Base-by-base conservation (phyloP, 1,140 invertebrate genomes). In the Diorhabda elongata region DNA sequence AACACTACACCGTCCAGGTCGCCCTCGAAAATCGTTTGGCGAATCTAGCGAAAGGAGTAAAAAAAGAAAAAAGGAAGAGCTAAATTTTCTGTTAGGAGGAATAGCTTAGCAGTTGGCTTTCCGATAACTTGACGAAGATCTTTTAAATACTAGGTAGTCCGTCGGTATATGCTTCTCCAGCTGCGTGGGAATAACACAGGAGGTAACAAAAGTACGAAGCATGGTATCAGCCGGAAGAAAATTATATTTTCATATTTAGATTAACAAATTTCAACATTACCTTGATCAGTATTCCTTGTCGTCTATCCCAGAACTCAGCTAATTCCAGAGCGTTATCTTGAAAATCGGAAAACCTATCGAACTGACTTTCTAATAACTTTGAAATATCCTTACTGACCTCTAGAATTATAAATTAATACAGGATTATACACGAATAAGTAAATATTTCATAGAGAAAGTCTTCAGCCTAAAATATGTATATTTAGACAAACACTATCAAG, bases 261-360 rank as follows among this genome's bases (percentile, higher is more conserved):
- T 26, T 26, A 26, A 26, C 26, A 26, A 26, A 26, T 42, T 2
- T 6, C 9, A 3, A 26, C 11, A 3, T 41, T 42, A 66, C 57
- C 57, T 68, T 71, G n/a, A 47, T 65, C 42, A 69, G 9, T 0
- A 47, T 4, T 60, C 58, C 4, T 26, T 58, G 56, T 64, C 66
- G 70, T 61, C 72, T 69, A 69, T 79, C 73, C 77, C 77, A 79
- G 69, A 71, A 68, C 67, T 77, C 71, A 8, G 71, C 63, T 26
- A 73, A 69, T 57, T 74, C 71, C 6, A 71, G 42, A 9, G 76
- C 71, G 58, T 77, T 72, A 5, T 7, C 6, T 9, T 64, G 57
- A 11, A 74, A 69, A 42, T 11, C 43, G 52, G 72, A 70, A 42
- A 71, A 75, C 3, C 42, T 43, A 44, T 73, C 71, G 6, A 76